Base-by-base conservation (phyloP, 1,140 invertebrate genomes). In the Myzus persicae region DNA sequence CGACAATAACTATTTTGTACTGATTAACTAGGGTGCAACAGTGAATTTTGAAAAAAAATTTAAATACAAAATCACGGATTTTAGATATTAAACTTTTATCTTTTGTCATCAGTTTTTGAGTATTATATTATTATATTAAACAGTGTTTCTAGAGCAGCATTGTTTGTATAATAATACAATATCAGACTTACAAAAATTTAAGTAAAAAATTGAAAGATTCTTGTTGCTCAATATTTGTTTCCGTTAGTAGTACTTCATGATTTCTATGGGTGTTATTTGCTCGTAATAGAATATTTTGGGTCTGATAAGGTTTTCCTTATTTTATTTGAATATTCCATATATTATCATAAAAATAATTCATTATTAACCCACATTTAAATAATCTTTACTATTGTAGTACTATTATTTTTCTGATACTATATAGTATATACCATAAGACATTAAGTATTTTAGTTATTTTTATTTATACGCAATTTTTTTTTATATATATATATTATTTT, bases 181-280 rank as follows among this genome's bases (percentile, higher is more conserved):
- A 67, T 8, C 31, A 67, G 14, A 59, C 42, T 91, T 46, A n/a
- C 42, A 76, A n/a, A 82, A 81, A 48, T 38, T 48, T 48, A 82
- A 82, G 20, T 38, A 38, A 59, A 76, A 91, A 81, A 91, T 91
- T 46, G 40, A 92, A 36, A 92, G 40, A 93, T 54, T 82, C 81
- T 93, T 84, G 44, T 93, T 93, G 91, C 91, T 93, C 91, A 93
- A 93, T 93, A 93, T 93, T 93, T 54, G 36, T 84, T 85, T 40
- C 91, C 44, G 24, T 85, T 85, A 42, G 91, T 93, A 51, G 91
- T 59, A 51, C 48, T 46, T 91, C 51, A 90, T 90, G 51, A 90
- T 90, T 59, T 67, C 54, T n/a, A 90, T 67, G 42, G 44, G 51
- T 42, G 46, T 88, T 88, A 90, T 54, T 67, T 26, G 89, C 48